A percentile compares a stretch with the other conserved stretches of the same genome.
Conservation (phyloP, 2,797 vertebrate species). For the Notoglanidium macrostoma region DNA sequence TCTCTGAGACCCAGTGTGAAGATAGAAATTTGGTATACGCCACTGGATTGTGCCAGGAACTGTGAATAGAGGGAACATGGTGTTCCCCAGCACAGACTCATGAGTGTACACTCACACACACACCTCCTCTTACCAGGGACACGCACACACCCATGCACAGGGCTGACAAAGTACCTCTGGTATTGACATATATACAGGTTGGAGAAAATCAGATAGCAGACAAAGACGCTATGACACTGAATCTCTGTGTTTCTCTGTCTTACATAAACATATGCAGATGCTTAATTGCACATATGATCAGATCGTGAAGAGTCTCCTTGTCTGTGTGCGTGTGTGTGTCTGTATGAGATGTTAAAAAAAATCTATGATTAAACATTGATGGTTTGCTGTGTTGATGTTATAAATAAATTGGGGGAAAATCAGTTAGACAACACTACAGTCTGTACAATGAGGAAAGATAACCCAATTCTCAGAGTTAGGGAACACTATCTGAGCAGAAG, state of each 20-base stretch:
- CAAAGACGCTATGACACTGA: not conserved
- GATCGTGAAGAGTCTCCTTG: too few species aligned
- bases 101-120: constrained; percentile 39
- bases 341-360: not conserved
- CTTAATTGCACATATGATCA: not conserved
- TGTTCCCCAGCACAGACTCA: constrained; percentile 71
- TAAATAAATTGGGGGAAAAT: not conserved
- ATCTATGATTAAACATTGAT: not conserved
- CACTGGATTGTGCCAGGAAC: constrained; percentile 73
- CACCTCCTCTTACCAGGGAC: constrained; percentile 24
- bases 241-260: not conserved
- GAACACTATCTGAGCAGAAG: too few species aligned
- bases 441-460: not conserved
- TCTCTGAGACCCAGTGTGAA: constrained; percentile 41
- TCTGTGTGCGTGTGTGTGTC: not conserved
- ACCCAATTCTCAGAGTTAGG: too few species aligned
- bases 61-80: constrained; percentile 80
- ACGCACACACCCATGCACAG: constrained; percentile 23
- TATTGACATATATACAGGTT: constrained; percentile 24
- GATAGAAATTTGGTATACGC: constrained; percentile 69
- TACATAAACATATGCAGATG: not conserved
- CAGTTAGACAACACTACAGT: not conserved
- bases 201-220: constrained; percentile 10
- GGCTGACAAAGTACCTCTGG: constrained; percentile 15
- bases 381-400: not conserved